Evolutionary conservation across 2,797 vertebrate species (phyloP).

Genomic region (Ambastaia sidthimunki): DNA sequence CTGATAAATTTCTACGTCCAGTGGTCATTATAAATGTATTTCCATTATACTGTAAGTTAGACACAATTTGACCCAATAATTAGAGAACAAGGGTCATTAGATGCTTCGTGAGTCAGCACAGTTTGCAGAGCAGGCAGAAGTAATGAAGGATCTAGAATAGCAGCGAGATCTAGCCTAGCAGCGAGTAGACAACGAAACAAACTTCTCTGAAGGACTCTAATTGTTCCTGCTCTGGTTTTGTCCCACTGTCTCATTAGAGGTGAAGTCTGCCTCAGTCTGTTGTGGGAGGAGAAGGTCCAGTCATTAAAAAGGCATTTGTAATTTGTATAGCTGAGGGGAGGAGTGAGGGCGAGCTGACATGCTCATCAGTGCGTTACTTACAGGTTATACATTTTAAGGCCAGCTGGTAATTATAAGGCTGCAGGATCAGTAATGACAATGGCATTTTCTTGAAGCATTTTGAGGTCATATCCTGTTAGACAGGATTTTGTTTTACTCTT

Average conservation of each 20-base stretch:
- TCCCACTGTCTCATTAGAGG: conserved; percentile 73
- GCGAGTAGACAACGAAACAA: conserved; percentile 8
- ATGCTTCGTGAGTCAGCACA: conserved; percentile 74
- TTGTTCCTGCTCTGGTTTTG: conserved; percentile 73
- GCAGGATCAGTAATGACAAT: background rate
- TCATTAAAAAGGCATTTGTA: conserved; percentile 70
- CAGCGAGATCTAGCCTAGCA: conserved; percentile 5
- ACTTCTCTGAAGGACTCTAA: conserved; percentile 47
- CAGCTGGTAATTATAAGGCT: conserved; percentile 13
- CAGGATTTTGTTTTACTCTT: background rate
- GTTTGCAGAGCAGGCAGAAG: conserved; percentile 62
- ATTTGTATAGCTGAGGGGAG: conserved; percentile 63
- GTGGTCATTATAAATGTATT: background rate
- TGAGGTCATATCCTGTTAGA: conserved; percentile 15
- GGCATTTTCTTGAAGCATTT: conserved; percentile 19
- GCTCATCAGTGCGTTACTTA: conserved; percentile 26
- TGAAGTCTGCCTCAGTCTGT: conserved; percentile 60
- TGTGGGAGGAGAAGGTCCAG: conserved; percentile 61
- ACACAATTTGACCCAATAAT: conserved; percentile 71
- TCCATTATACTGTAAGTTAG: background rate
- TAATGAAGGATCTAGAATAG: background rate
- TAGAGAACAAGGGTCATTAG: conserved; percentile 69
- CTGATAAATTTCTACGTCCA: background rate
- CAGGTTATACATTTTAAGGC: conserved; percentile 24
- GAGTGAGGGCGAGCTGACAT: conserved; percentile 5